Percentiles rank a stretch among this genome's conserved stretches.
phyloP scores from a whole-genome alignment of 2,797 vertebrate genomes.

The Coregonus ussuriensis region DNA sequence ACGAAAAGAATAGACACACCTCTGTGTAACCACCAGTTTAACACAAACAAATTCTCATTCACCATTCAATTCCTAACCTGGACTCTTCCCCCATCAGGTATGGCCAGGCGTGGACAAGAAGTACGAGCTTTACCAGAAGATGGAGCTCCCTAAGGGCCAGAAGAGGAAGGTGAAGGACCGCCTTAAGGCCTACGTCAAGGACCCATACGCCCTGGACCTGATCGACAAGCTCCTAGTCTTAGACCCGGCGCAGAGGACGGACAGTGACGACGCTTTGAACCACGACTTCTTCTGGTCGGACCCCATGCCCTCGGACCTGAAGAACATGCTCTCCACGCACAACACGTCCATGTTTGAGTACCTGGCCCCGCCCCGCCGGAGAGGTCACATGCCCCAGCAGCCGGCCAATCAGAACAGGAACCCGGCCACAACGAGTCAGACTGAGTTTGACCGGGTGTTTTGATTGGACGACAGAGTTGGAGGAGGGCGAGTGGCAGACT shows the following conservation, averaged over 20 bases:
- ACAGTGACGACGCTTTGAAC: slow-evolving; percentile 95
- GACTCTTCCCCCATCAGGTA: slow-evolving; percentile 71
- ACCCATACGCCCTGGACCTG: slow-evolving; percentile 91
- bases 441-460: slow-evolving; percentile 94
- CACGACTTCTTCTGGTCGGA: slow-evolving; percentile 99
- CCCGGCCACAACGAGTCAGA: slow-evolving; percentile 90
- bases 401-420: slow-evolving; percentile 93
- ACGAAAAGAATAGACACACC: no score
- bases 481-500: neutral
- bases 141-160: slow-evolving; percentile 95
- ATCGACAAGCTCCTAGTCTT: slow-evolving; percentile 95
- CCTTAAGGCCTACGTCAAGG: slow-evolving; percentile 95
- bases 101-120: slow-evolving; percentile 95
- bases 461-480: slow-evolving; percentile 26
- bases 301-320: slow-evolving; percentile 98
- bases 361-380: slow-evolving; percentile 88
- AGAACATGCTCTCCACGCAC: slow-evolving; percentile 98
- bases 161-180: slow-evolving; percentile 98
- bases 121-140: slow-evolving; percentile 94
- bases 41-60: neutral
- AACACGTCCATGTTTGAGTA: slow-evolving; percentile 99
- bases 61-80: neutral
- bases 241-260: slow-evolving; percentile 88
- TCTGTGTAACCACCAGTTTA: neutral
- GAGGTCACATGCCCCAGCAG: slow-evolving; percentile 95